phyloP scores from a whole-genome alignment of 2,888 invertebrate genomes.

The Drosophila tanythrix region DNA sequence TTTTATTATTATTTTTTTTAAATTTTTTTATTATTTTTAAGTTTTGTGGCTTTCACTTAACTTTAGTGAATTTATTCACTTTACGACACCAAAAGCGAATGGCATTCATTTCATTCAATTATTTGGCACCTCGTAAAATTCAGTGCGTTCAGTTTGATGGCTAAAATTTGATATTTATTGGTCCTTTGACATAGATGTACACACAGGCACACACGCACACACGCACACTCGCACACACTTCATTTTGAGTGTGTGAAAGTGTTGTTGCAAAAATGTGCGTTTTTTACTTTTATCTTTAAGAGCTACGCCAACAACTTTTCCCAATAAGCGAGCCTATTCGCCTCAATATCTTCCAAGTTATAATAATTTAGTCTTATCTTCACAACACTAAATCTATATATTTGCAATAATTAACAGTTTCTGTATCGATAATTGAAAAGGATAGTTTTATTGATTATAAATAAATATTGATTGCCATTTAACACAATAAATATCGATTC shows the following conservation, averaged over 20 bases:
- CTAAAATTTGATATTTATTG: conserved; percentile 26
- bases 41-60: neutral
- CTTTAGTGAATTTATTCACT: conserved; percentile 26
- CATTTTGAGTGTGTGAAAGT: neutral
- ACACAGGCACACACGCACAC: neutral
- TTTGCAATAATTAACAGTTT: neutral
- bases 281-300: neutral
- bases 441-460: neutral
- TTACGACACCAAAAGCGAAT: conserved; percentile 14
- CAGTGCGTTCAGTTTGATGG: conserved; percentile 18
- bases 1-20: neutral
- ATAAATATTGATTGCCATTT: neutral
- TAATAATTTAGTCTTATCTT: neutral
- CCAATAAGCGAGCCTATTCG: no score
- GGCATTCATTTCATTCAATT: conserved; percentile 20
- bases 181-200: neutral
- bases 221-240: neutral
- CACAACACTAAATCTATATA: neutral
- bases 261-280: neutral
- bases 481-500: neutral
- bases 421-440: neutral
- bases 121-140: conserved; percentile 32
- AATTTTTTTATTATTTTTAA: neutral
- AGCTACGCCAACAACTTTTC: neutral
- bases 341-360: neutral